A percentile compares a stretch with the other conserved stretches of the same genome.
phyloP scores from a whole-genome alignment of 2,888 invertebrate genomes.

The Drosophila phalerata region DNA sequence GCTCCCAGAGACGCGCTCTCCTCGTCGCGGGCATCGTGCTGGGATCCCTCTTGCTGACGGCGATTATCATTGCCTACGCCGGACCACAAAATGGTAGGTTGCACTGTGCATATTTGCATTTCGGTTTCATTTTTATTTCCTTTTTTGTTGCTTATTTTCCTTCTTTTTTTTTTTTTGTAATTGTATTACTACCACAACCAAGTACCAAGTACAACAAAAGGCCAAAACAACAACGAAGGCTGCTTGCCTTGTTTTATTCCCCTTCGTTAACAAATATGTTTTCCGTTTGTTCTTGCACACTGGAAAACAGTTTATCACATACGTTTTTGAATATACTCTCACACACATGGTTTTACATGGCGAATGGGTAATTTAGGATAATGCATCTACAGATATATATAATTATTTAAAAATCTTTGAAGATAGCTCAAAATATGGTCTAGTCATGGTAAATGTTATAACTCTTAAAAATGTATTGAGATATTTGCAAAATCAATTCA shows the following conservation, averaged over 20 bases:
- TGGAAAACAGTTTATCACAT: constrained; percentile 23
- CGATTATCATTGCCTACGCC: constrained; percentile 95
- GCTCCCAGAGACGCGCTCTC: constrained; percentile 94
- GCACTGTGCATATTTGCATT: constrained; percentile 61
- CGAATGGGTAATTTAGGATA: not conserved
- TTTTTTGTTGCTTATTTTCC: constrained; percentile 11
- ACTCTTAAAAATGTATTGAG: too few relatives aligned
- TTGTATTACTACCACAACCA: constrained; percentile 57
- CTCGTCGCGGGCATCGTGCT: constrained; percentile 93
- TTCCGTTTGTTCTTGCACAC: constrained; percentile 21
- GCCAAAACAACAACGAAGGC: constrained; percentile 13
- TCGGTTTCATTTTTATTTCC: constrained; percentile 48
- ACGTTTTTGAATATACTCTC: not conserved
- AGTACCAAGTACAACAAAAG: constrained; percentile 20
- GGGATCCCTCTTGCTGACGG: constrained; percentile 92
- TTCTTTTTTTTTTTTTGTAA: constrained; percentile 40
- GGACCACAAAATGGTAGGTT: constrained; percentile 93
- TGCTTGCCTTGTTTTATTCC: constrained; percentile 27
- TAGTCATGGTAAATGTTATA: too few relatives aligned
- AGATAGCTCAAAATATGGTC: too few relatives aligned
- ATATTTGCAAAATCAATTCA: too few relatives aligned
- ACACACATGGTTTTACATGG: not conserved
- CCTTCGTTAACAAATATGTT: constrained; percentile 38
- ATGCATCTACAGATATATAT: too few relatives aligned
- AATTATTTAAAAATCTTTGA: too few relatives aligned